Base-by-base conservation (phyloP, 2,888 invertebrate species). In the Tenthredo amoena region DNA sequence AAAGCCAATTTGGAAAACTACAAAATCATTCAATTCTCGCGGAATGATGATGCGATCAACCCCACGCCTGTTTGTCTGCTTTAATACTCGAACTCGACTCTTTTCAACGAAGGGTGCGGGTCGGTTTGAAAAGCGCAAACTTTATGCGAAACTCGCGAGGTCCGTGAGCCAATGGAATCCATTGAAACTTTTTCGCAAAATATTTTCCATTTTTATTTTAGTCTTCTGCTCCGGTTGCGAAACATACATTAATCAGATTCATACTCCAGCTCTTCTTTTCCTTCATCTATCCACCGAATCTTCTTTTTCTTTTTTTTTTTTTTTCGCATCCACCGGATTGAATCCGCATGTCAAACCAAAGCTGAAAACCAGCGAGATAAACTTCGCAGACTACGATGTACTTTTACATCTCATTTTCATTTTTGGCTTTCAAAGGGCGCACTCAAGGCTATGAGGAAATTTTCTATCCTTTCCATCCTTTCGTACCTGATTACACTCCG, bases 231-330 rank as follows among this genome's bases (percentile, higher is more conserved):
- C 9, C 26, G 26, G 62, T 0, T 62, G 2, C 21, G 10, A n/a
- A 62, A 62, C 62, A 12, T 62, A 10, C 62, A 62, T 62, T 62
- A 62, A 62, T 62, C 62, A 62, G 71, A 34, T 71, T 34, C 18
- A 9, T 37, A 37, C n/a, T 37, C 37, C 1, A 6, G 15, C 10
- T 10, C 12, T 7, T 31, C n/a, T 18, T 55, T 55, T 55, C n/a
- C 18, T 55, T 55, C n/a, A 4, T 62, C 12, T 10, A 12, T 21
- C 12, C n/a, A 7, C 12, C 4, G 18, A 68, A 31, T 4, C 7
- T 7, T 26, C 26, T 18, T n/a, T n/a, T 58, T 58, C 21, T 21
- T 55, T 55, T 5, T 6, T 31, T 68, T 10, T 7, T 9, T 0
- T 21, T n/a, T n/a, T 58, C 9, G 0, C 9, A 5, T 58, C 21